Evolutionary conservation across 1,140 invertebrate species (phyloP), one percentile per base, ranked within the genome.

Genomic region (Temnothorax nylanderi): DNA sequence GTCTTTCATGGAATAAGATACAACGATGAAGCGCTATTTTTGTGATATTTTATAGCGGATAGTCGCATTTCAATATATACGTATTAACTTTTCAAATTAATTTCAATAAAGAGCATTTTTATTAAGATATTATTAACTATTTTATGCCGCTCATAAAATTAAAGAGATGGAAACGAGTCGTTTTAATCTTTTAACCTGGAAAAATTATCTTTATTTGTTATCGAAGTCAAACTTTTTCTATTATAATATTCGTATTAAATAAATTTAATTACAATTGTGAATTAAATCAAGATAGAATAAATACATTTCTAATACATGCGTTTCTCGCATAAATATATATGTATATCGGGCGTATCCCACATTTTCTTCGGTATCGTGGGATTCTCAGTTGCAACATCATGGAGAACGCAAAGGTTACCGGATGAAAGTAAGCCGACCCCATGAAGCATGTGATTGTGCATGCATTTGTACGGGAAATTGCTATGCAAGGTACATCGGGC

Each of bases 391-490:
- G 88, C 88, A 85, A 88, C 69, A 92, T n/a, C 58, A 71, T 47
- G 37, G 60, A 21, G 82, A 87, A 87, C 78, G 87, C 88, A 93
- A 94, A 94, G 93, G 92, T 93, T 93, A 90, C 77, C 64, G 85
- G 91, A 92, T 93, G 93, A 94, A 94, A 94, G 93, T 94, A 75
- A 91, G 84, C n/a, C 64, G 89, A 90, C 86, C 86, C 81, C 34
- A 54, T 81, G 44, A 51, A 54, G 65, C 85, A 64, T 74, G 77
- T 67, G 88, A 89, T 84, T 44, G 88, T 87, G 78, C 78, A 87
- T 74, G 76, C 74, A 89, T 90, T 90, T 87, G 82, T 21, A 34
- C 77, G 60, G 58, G 71, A 74, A 78, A 90, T 82, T 60, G 47
- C 77, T 72, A 78, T 60, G 78, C 60, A 67, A 88, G 67, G 77